Conservation (phyloP, 2,113 vertebrate species). For the Motacilla alba region DNA sequence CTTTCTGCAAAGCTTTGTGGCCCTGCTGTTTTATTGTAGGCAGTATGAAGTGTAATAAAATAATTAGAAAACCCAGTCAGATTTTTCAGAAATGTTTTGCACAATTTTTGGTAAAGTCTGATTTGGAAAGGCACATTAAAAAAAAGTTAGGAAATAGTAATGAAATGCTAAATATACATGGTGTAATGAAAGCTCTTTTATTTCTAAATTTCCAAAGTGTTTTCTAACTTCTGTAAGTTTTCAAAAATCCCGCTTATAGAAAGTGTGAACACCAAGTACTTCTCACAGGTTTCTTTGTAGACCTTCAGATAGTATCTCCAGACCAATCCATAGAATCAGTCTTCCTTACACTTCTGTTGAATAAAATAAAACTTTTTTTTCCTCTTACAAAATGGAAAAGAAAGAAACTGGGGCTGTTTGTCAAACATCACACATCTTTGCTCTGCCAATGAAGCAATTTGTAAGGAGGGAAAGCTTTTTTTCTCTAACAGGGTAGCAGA, state of each 20-base stretch:
- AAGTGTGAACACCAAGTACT: neutral
- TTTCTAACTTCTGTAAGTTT: neutral
- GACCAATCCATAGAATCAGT: neutral
- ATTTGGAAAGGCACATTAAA: too few species aligned
- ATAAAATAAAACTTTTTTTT: neutral
- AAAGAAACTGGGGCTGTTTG: neutral
- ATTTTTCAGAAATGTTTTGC: too few species aligned
- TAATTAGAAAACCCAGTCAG: too few species aligned
- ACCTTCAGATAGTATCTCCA: neutral
- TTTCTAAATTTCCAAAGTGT: too few species aligned
- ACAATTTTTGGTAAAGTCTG: too few species aligned
- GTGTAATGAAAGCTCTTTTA: too few species aligned
- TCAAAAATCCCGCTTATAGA: neutral
- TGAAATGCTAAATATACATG: too few species aligned
- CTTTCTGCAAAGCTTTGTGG: too few species aligned
- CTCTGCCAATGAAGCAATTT: neutral
- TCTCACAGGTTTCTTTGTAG: neutral
- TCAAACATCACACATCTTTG: neutral
- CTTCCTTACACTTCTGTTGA: neutral
- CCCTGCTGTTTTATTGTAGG: too few species aligned
- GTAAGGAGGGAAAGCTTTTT: neutral
- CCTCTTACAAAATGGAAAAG: neutral
- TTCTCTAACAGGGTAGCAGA: neutral
- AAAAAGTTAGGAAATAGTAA: too few species aligned
- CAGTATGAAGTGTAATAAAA: too few species aligned